Conservation (phyloP, 1,140 invertebrate genomes). For the Bombus pyrosoma region DNA sequence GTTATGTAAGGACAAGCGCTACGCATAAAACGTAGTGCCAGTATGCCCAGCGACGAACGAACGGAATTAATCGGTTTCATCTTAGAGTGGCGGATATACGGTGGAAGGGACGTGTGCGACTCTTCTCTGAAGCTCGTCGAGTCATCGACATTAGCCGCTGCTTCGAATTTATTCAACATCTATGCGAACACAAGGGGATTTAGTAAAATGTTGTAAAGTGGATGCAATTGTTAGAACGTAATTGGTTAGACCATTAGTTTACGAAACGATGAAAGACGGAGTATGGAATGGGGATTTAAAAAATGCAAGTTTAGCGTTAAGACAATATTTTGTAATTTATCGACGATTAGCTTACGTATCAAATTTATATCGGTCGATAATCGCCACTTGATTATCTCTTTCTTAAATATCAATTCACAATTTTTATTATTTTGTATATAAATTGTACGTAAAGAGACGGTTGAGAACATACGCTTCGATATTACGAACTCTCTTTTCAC, state of each 20-base stretch:
- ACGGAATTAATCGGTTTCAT: constrained; percentile 62
- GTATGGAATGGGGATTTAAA: not conserved
- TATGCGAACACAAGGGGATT: not conserved
- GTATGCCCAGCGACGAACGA: constrained; percentile 46
- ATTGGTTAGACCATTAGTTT: not conserved
- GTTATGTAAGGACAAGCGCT: constrained; percentile 80
- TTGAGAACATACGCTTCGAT: no score
- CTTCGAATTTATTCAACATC: not conserved
- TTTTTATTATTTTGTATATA: not conserved
- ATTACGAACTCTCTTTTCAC: not conserved
- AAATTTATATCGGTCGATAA: not conserved
- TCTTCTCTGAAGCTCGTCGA: not conserved
- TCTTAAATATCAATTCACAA: not conserved
- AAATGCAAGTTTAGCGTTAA: not conserved
- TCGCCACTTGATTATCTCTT: not conserved
- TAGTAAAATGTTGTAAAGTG: not conserved
- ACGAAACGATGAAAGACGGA: not conserved
- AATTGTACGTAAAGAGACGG: rapidly evolving
- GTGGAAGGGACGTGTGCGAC: not conserved
- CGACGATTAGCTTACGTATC: not conserved
- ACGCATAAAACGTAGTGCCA: constrained; percentile 71
- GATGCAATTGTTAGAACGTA: not conserved
- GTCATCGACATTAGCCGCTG: not conserved
- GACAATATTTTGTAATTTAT: not conserved
- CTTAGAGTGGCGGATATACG: constrained; percentile 32